phyloP scores from a whole-genome alignment of 35 echinoderm and acorn worm species.

The Strongylocentrotus purpuratus region DNA sequence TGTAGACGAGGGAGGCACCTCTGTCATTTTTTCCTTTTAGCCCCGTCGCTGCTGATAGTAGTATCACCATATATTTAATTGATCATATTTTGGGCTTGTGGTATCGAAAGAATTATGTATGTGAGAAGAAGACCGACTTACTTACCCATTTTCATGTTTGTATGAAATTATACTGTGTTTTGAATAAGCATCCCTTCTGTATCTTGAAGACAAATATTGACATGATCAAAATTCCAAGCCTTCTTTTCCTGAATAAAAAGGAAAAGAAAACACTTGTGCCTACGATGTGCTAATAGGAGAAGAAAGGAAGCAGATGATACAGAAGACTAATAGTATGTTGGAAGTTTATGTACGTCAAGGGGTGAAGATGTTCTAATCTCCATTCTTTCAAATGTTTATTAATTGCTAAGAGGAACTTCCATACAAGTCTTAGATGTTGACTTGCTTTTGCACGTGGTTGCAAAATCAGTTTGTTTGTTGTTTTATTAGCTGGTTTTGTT shows the following conservation, averaged over 20 bases:
- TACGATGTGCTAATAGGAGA: background rate
- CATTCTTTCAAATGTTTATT: background rate
- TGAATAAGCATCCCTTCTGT: background rate
- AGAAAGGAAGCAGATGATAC: background rate
- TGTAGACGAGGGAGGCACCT: background rate
- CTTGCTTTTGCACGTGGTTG: background rate
- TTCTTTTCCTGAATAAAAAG: slow-evolving; percentile 2
- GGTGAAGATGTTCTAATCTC: background rate
- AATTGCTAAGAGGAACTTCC: background rate
- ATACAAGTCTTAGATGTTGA: background rate
- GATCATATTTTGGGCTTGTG: background rate
- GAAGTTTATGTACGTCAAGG: background rate
- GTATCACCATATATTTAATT: background rate
- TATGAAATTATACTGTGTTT: background rate
- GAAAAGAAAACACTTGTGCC: slow-evolving; percentile 1
- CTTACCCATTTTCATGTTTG: background rate
- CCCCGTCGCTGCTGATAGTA: too few species aligned
- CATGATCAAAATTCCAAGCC: background rate
- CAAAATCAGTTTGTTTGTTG: background rate
- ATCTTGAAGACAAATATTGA: background rate
- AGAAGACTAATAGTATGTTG: background rate
- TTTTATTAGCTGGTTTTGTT: background rate
- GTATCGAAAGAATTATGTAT: background rate
- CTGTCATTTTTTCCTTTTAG: too few species aligned
- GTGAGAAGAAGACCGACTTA: background rate